Percentiles rank a stretch among this genome's conserved stretches.
Conservation (phyloP, 2,888 invertebrate genomes). For the Dicyrtomina minuta region DNA sequence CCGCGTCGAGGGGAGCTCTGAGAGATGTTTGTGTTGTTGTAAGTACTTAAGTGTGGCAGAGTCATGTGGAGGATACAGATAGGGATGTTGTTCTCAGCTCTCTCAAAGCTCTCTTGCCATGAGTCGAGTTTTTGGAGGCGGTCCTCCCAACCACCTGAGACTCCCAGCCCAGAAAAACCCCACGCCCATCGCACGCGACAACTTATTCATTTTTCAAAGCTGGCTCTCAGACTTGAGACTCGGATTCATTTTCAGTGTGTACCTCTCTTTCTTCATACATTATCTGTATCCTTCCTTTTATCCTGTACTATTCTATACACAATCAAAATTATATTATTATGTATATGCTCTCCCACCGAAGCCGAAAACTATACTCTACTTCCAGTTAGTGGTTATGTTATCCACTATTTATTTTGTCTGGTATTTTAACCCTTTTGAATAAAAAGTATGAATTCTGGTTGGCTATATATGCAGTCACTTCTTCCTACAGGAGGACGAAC, state of each 20-base stretch:
- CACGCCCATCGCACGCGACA: constrained; percentile 54
- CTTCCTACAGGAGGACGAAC: too few relatives aligned
- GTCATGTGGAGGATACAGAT: background rate
- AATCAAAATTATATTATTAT: too few relatives aligned
- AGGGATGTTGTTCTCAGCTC: too few relatives aligned
- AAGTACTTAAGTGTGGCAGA: too few relatives aligned
- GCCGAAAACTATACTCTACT: too few relatives aligned
- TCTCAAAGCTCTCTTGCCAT: constrained; percentile 8
- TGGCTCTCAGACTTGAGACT: background rate
- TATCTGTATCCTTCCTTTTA: background rate
- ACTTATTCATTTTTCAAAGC: constrained; percentile 35
- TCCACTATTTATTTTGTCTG: too few relatives aligned
- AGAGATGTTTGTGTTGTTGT: constrained; percentile 6
- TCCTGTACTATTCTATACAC: too few relatives aligned
- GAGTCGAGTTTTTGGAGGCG: constrained; percentile 19
- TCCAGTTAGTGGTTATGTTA: too few relatives aligned
- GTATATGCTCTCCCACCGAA: too few relatives aligned
- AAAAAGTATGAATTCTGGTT: too few relatives aligned
- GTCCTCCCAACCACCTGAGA: constrained; percentile 31
- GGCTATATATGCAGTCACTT: too few relatives aligned
- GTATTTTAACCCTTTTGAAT: too few relatives aligned
- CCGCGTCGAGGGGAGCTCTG: constrained; percentile 11
- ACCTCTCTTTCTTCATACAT: background rate
- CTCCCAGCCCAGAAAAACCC: constrained; percentile 44
- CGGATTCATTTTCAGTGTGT: background rate